Base-by-base conservation (phyloP, 2,888 invertebrate species). In the Cephus pygmeus region DNA sequence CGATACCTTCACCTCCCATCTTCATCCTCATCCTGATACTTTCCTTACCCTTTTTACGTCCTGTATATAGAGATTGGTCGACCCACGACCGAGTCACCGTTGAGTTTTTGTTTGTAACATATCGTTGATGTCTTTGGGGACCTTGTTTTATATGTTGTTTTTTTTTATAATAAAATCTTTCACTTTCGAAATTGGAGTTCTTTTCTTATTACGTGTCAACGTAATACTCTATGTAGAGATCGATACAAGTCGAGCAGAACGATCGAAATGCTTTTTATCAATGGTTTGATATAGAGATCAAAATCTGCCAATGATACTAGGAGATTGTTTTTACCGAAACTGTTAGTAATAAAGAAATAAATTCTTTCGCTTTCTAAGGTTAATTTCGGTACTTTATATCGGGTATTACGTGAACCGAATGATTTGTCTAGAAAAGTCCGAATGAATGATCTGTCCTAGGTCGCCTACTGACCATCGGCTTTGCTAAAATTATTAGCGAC, bases 41-140 rank as follows among this genome's bases (percentile, higher is more conserved):
- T 23, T 56, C 23, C 23, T 56, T 56, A 23, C 23, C 56, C 56
- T 9, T 23, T 23, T 23, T 56, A 23, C 23, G 56, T 56, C 9
- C 56, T 56, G 56, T 56, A 56, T 56, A 56, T 56, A 56, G 56
- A 23, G 56, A 30, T 33, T 31, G 71, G 6, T 71, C 31, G 71
- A 6, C 31, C 71, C 11, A 71, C 71, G 71, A 56, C 78, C 75
- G 75, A 78, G 78, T 78, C 78, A 76, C 73, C 75, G 76, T 78
- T 78, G 73, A 78, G 78, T 78, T 78, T 78, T 74, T 78, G 76
- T 78, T 78, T 56, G 68, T 78, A 34, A 12, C 35, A n/a, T 74
- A 31, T 69, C 71, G 75, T 78, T 78, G 33, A 69, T 31, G 68
- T 56, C 56, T 23, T 56, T 9, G 56, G 9, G 56, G 56, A 56